A percentile compares a stretch with the other conserved stretches of the same genome.
These are phyloP conservation scores for Ahaetulla prasina DNA, from an alignment of 2,113 vertebrate genomes.

Conservation along the genomic window DNA sequence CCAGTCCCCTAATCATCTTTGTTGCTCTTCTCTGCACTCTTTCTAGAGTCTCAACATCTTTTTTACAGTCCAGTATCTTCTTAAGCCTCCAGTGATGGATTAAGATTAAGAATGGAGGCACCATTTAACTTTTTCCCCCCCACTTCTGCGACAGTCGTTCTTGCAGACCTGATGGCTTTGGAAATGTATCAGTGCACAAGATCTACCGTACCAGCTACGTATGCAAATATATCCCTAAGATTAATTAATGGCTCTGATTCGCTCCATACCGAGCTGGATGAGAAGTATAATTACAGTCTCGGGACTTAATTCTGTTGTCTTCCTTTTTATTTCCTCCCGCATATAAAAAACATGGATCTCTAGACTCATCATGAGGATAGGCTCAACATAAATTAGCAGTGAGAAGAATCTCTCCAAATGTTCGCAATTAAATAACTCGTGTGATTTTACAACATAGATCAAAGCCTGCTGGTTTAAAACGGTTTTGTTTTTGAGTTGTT, in stretches of 20 bases:
- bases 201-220: not conserved
- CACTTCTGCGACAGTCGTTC: not conserved
- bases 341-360: constrained; percentile 18
- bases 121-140: not conserved
- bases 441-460: not conserved
- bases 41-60: no score
- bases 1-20: no score
- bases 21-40: no score
- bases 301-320: constrained; percentile 28
- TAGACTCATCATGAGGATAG: constrained; percentile 35
- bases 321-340: not conserved
- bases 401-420: not conserved
- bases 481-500: no score
- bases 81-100: not conserved
- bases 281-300: constrained; percentile 27
- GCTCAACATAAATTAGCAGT: constrained; percentile 41
- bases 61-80: not conserved
- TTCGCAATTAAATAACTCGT: constrained; percentile 39
- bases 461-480: constrained; percentile 13
- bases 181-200: constrained; percentile 18
- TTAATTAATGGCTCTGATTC: constrained; percentile 36
- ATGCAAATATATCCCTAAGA: constrained; percentile 38
- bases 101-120: not conserved
- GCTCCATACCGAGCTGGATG: not conserved
- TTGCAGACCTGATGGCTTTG: constrained; percentile 24